Percentiles rank a stretch among this genome's conserved stretches.
Evolutionary conservation across 2,888 invertebrate genomes (phyloP).

Genomic region (Ochlodes sylvanus): DNA sequence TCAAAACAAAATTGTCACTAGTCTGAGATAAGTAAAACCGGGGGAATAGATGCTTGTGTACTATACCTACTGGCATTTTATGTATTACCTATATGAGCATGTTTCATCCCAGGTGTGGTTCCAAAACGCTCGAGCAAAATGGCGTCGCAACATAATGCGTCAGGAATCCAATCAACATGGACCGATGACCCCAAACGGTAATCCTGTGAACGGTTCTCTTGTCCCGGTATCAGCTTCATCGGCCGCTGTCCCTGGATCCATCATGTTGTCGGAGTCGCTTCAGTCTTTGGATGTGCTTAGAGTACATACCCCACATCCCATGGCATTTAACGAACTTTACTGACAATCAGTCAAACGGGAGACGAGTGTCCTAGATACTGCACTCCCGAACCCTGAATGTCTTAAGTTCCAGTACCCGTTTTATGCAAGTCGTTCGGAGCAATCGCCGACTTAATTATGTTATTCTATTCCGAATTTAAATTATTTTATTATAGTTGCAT

Average conservation of each 20-base stretch:
- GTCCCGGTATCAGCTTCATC: constrained; percentile 50
- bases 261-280: constrained; percentile 65
- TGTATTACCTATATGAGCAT: neutral
- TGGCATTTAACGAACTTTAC: constrained; percentile 73
- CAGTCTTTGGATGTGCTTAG: constrained; percentile 72
- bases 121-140: constrained; percentile 99
- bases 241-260: constrained; percentile 53
- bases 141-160: constrained; percentile 96
- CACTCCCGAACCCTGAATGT: constrained; percentile 24
- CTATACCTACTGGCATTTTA: no score
- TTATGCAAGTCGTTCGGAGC: constrained; percentile 18
- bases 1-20: no score
- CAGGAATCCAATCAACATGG: constrained; percentile 85
- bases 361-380: constrained; percentile 11
- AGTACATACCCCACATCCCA: constrained; percentile 69
- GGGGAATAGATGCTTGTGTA: no score
- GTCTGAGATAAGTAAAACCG: no score
- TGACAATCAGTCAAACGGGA: constrained; percentile 53
- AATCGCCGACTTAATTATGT: constrained; percentile 9
- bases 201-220: constrained; percentile 57
- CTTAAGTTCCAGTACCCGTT: constrained; percentile 22
- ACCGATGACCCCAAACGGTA: constrained; percentile 54
- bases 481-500: no score
- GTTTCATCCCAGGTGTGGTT: constrained; percentile 94
- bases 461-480: neutral